Percentiles rank a stretch among this genome's conserved stretches.
These are phyloP conservation scores for Nycticorax nycticorax DNA, from an alignment of 2,113 vertebrate genomes.

Conservation along the genomic window DNA sequence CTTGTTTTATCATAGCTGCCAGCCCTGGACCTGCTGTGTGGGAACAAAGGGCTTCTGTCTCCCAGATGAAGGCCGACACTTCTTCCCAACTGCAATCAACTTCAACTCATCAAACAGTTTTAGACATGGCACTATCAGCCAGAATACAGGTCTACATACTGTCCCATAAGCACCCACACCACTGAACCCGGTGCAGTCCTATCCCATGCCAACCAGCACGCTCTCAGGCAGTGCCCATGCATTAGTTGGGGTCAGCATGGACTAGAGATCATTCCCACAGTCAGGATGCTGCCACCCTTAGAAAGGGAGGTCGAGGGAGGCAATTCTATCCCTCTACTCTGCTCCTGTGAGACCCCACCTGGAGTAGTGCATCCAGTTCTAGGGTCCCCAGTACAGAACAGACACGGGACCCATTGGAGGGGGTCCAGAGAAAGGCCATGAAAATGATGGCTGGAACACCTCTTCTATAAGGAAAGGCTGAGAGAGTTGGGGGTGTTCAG, in stretches of 20 bases:
- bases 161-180: not conserved
- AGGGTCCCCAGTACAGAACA: not conserved
- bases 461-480: not conserved
- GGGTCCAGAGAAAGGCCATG: not conserved
- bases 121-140: not conserved
- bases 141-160: not conserved
- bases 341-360: not conserved
- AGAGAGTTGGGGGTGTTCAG: not conserved
- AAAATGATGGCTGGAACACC: not conserved
- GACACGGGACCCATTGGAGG: not conserved
- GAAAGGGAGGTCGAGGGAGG: not conserved
- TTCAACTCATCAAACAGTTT: not conserved
- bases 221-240: not conserved
- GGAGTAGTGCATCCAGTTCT: not conserved
- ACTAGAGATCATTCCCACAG: not conserved
- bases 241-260: not conserved
- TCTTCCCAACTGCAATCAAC: not conserved
- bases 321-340: not conserved
- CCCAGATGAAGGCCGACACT: not conserved
- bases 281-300: not conserved
- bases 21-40: not conserved
- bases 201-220: fast-evolving
- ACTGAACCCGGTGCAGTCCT: not conserved
- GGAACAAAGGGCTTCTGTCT: not conserved
- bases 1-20: not conserved